These are phyloP conservation scores for Ranitomeya variabilis DNA, from an alignment of 2,113 vertebrate genomes.

Conservation along the genomic window DNA sequence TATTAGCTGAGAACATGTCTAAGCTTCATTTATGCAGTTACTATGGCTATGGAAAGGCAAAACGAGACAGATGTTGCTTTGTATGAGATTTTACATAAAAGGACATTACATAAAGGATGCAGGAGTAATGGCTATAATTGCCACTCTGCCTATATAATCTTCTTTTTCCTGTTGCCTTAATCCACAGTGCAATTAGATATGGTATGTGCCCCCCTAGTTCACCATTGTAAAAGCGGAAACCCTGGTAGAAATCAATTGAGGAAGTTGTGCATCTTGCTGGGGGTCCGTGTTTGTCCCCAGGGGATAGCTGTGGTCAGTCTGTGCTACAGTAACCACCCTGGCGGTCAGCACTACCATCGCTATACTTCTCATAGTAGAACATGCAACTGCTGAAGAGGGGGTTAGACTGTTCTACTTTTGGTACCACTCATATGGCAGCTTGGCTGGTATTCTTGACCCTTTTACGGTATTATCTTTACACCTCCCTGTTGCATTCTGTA, in stretches of 20 bases:
- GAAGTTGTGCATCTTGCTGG: background rate
- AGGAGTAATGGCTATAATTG: background rate
- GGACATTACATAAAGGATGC: background rate
- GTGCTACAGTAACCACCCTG: background rate
- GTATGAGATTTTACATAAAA: background rate
- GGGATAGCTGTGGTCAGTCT: background rate
- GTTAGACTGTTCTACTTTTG: too few relatives aligned
- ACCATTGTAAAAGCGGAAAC: background rate
- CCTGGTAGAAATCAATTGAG: background rate
- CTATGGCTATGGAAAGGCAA: constrained; percentile 4
- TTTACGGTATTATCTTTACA: background rate
- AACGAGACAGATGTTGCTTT: background rate
- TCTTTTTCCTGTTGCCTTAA: background rate
- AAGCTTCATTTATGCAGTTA: constrained; percentile 12
- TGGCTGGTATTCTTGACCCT: too few relatives aligned
- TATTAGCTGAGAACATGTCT: constrained; percentile 6
- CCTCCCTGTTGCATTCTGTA: background rate
- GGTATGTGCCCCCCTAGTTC: too few relatives aligned
- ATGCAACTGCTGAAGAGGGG: too few relatives aligned
- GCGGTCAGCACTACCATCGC: background rate
- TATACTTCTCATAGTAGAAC: too few relatives aligned
- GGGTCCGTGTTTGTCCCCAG: background rate
- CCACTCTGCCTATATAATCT: background rate
- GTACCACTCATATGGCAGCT: background rate
- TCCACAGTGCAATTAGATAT: too few relatives aligned